phyloP scores from a whole-genome alignment of 1,140 invertebrate genomes.

The Limonius californicus region DNA sequence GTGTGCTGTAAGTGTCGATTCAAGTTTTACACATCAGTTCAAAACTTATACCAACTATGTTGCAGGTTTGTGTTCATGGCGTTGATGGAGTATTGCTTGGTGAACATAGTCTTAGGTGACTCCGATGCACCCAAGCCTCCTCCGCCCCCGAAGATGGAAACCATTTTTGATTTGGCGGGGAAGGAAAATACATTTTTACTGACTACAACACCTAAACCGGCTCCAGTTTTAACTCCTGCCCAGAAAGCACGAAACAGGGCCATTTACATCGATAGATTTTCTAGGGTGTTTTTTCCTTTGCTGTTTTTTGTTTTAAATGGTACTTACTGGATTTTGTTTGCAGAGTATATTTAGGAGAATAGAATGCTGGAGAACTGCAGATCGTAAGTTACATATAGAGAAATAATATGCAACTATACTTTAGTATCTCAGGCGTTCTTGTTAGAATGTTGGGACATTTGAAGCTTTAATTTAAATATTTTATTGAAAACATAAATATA shows the following conservation, averaged over 20 bases:
- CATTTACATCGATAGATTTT: constrained; percentile 81
- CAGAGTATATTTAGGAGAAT: constrained; percentile 67
- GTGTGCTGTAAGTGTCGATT: no score
- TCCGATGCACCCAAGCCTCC: constrained; percentile 57
- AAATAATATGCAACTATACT: no score
- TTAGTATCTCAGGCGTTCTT: no score
- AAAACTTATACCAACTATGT: no score
- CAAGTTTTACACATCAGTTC: background rate
- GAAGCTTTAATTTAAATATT: no score
- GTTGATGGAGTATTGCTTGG: constrained; percentile 89
- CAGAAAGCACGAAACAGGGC: constrained; percentile 69
- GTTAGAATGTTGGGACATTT: no score
- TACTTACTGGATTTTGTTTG: constrained; percentile 87
- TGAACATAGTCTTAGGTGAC: constrained; percentile 83
- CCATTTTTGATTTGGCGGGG: constrained; percentile 51
- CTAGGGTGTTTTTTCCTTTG: constrained; percentile 81
- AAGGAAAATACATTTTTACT: constrained; percentile 37
- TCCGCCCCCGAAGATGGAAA: constrained; percentile 49
- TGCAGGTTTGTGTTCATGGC: constrained; percentile 85
- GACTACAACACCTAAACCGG: constrained; percentile 20
- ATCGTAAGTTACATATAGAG: no score
- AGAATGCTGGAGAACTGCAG: no score
- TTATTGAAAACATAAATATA: no score
- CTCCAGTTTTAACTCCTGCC: constrained; percentile 48
- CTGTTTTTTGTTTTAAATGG: constrained; percentile 80